These are phyloP conservation scores for Otocyon megalotis DNA, from an alignment of 2,113 vertebrate genomes.

Conservation along the genomic window DNA sequence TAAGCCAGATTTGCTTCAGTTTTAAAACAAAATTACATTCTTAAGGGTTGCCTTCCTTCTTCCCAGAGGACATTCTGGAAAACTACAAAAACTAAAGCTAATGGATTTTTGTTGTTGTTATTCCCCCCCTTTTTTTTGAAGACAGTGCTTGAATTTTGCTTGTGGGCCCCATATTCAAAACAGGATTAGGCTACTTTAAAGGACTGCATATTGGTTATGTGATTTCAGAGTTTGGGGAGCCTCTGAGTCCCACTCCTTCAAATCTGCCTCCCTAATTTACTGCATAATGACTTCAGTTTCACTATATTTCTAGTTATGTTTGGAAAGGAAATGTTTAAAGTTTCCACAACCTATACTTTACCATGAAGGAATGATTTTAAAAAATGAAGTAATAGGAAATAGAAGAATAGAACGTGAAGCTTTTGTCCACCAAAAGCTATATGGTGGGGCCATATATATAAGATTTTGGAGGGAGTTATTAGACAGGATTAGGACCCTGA, in stretches of 20 bases:
- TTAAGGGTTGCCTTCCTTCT: background rate
- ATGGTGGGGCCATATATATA: background rate
- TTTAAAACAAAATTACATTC: slow-evolving; percentile 15
- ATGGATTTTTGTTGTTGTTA: background rate
- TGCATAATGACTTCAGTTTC: background rate
- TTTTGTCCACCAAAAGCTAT: background rate
- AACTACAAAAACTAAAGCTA: slow-evolving; percentile 38
- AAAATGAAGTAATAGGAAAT: background rate
- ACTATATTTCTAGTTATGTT: background rate
- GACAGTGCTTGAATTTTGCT: slow-evolving; percentile 16
- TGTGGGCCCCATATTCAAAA: background rate
- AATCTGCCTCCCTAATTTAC: background rate
- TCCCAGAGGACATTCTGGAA: slow-evolving; percentile 45
- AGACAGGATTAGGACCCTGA: background rate
- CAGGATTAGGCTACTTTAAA: background rate
- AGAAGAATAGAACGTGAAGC: background rate
- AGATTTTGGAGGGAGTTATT: background rate
- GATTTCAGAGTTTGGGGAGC: background rate
- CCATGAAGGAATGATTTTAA: background rate
- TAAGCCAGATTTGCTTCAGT: background rate
- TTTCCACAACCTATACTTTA: background rate
- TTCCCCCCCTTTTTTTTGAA: background rate
- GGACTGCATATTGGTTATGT: background rate
- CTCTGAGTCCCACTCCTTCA: background rate
- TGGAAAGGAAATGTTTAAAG: background rate